Evolutionary conservation across 2,113 vertebrate species (phyloP).

Genomic region (Malurus alboscapulatus): DNA sequence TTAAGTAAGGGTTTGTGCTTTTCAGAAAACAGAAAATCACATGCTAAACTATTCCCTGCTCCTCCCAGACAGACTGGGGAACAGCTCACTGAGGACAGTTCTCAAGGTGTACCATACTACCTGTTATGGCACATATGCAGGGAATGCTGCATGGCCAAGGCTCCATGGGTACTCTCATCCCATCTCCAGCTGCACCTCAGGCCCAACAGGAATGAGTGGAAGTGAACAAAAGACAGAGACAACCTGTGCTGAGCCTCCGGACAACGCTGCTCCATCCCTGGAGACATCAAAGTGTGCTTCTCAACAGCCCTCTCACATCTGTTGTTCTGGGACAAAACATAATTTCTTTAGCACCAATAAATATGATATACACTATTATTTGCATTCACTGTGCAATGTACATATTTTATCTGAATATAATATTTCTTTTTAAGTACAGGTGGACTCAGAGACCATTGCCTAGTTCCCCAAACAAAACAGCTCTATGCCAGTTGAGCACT

Average conservation of each 20-base stretch:
- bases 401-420: neutral
- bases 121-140: fast-evolving
- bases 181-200: neutral
- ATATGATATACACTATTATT: neutral
- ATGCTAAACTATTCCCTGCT: neutral
- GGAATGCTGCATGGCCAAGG: neutral
- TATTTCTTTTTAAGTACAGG: neutral
- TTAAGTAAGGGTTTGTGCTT: neutral
- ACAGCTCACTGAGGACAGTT: neutral
- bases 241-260: neutral
- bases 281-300: fast-evolving
- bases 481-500: neutral
- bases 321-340: neutral
- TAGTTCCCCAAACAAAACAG: neutral
- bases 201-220: neutral
- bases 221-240: neutral
- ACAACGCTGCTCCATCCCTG: neutral
- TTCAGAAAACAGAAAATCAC: neutral
- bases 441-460: fast-evolving
- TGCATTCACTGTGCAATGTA: neutral
- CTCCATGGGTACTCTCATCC: neutral
- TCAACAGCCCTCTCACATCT: neutral
- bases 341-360: neutral
- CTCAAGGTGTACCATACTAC: neutral
- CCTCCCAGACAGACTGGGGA: neutral